phyloP scores from a whole-genome alignment of 53 echinoderm and acorn worm genomes.

The Holothuria scabra region DNA sequence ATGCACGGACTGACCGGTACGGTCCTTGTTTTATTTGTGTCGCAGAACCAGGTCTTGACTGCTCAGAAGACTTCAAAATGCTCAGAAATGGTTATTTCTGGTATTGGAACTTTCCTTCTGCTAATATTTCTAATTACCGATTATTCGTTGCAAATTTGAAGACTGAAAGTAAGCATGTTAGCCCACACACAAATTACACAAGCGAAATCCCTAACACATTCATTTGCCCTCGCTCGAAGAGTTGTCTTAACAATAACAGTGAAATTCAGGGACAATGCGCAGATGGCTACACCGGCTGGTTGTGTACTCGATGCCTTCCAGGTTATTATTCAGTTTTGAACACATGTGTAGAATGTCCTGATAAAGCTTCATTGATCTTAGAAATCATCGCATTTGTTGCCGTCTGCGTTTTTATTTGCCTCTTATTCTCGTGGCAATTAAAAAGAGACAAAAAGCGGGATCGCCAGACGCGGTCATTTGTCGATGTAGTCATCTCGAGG shows the following conservation, averaged over 20 bases:
- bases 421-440: neutral
- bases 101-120: no score
- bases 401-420: neutral
- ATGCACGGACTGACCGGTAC: no score
- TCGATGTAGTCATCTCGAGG: constrained; percentile 35
- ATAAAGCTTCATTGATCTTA: neutral
- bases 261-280: constrained; percentile 13
- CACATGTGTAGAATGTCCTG: constrained; percentile 23
- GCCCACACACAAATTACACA: neutral
- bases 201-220: constrained; percentile 14
- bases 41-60: no score
- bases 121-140: no score
- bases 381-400: neutral
- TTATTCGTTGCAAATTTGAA: no score
- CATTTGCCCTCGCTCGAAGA: neutral
- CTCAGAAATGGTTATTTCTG: no score
- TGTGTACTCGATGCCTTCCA: constrained; percentile 13
- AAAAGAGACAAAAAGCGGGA: neutral
- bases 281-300: constrained; percentile 28
- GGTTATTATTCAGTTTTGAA: constrained; percentile 16
- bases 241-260: constrained; percentile 22
- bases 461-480: neutral
- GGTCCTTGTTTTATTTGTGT: no score
- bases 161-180: no score
- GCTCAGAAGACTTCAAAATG: no score